A percentile compares a stretch with the other conserved stretches of the same genome.
Evolutionary conservation across 92 coral and sea anemone genomes (phyloP).

Genomic region (Diadumene lineata): DNA sequence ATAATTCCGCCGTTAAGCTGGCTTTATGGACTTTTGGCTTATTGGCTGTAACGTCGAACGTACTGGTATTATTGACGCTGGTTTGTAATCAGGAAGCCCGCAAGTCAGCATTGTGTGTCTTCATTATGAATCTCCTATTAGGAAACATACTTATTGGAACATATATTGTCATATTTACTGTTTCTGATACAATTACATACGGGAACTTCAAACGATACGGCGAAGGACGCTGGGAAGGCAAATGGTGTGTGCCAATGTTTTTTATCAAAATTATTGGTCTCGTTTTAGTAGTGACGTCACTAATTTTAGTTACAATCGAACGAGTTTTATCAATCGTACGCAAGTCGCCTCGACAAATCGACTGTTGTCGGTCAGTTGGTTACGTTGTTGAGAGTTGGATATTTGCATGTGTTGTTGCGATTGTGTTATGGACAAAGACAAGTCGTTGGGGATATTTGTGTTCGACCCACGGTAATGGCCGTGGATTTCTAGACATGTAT

Average conservation of each 20-base stretch:
- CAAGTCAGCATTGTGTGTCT: slow-evolving; percentile 73
- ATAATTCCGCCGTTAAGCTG: slow-evolving; percentile 81
- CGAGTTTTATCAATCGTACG: slow-evolving; percentile 61
- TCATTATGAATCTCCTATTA: slow-evolving; percentile 75
- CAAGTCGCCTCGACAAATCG: slow-evolving; percentile 66
- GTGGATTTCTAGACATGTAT: slow-evolving; percentile 62
- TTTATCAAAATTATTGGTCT: slow-evolving; percentile 76
- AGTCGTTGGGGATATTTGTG: slow-evolving; percentile 85
- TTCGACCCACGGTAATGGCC: slow-evolving; percentile 63
- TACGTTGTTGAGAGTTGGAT: slow-evolving; percentile 86
- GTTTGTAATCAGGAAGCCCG: slow-evolving; percentile 76
- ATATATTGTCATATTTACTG: slow-evolving; percentile 70
- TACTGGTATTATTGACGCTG: slow-evolving; percentile 68
- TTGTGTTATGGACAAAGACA: slow-evolving; percentile 77
- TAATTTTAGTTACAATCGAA: slow-evolving; percentile 63
- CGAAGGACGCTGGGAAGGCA: slow-evolving; percentile 73
- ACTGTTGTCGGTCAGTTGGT: slow-evolving; percentile 77
- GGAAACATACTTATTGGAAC: slow-evolving; percentile 79
- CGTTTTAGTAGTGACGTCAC: slow-evolving; percentile 61
- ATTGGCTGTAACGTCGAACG: slow-evolving; percentile 76
- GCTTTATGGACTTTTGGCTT: slow-evolving; percentile 90
- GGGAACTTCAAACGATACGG: slow-evolving; percentile 71
- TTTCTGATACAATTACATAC: slow-evolving; percentile 72
- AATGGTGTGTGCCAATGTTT: slow-evolving; percentile 76
- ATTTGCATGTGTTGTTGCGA: slow-evolving; percentile 70